Evolutionary conservation across 2,797 vertebrate species (phyloP).

Genomic region (Cirrhinus molitorella): DNA sequence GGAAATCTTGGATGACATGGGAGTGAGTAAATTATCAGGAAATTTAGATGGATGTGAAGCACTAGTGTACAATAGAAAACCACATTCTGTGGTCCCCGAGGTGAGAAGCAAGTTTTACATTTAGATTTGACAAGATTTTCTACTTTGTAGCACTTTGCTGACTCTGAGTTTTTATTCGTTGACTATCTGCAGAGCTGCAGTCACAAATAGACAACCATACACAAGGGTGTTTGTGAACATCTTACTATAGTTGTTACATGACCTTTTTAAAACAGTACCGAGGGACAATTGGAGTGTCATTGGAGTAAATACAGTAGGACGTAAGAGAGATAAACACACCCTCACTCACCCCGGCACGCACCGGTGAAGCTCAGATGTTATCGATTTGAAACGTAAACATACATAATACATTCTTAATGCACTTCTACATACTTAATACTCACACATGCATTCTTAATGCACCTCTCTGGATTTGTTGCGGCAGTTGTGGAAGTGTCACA

Average conservation of each 20-base stretch:
- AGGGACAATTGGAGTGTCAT: neutral
- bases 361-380: neutral
- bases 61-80: neutral
- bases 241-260: neutral
- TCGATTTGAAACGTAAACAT: slow-evolving; percentile 6
- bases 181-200: neutral
- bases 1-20: too few relatives aligned
- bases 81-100: neutral
- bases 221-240: neutral
- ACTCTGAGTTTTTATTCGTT: slow-evolving; percentile 2
- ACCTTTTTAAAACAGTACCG: slow-evolving; percentile 18
- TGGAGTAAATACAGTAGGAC: neutral
- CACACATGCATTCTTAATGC: slow-evolving; percentile 5
- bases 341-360: neutral
- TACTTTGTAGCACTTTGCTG: slow-evolving; percentile 15
- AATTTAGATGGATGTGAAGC: neutral
- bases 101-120: slow-evolving; percentile 22
- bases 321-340: slow-evolving; percentile 4
- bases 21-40: too few relatives aligned
- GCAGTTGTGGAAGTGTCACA: slow-evolving; percentile 21
- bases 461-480: slow-evolving; percentile 8
- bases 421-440: slow-evolving; percentile 13
- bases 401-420: slow-evolving; percentile 15
- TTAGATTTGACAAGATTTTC: slow-evolving; percentile 33
- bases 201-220: slow-evolving; percentile 11